Evolutionary conservation across 1,140 invertebrate genomes (phyloP), one percentile per base, ranked within the genome.

Genomic region (Amyelois transitella): DNA sequence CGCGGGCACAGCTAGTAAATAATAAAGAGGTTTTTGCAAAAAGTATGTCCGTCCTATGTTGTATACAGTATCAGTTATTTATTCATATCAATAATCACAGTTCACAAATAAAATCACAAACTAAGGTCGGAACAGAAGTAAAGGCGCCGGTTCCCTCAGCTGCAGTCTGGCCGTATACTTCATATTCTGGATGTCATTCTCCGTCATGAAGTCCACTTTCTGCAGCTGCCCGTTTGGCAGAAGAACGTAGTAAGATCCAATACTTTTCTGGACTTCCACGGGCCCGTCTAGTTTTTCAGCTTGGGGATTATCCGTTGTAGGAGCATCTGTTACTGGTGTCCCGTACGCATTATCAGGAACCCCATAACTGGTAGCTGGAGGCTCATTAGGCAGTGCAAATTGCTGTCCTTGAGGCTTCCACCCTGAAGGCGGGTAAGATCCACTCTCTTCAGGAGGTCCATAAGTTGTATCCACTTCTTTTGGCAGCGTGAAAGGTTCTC

Each of bases 131-230:
- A 84, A 75, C 0, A 84, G 56, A 25, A 72, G 71, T 17, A 86
- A 52, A 0, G 81, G 78, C 0, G 76, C 81, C 5, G 72, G 73
- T 10, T 80, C 68, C 12, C 71, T 59, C 0, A 79, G 49, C 45
- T 82, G 72, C 24, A 86, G 48, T 18, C 69, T 67, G 0, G 78
- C 82, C 0, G 73, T 74, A n/a, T 83, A 75, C 52, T 69, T 80
- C 85, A 85, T 81, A 21, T 83, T 86, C 60, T 81, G 78, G 6
- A 83, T 51, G 53, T 85, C 82, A 62, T 75, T 81, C 51, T 81
- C 74, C 0, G 80, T 81, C 43, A 75, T 54, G 48, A 79, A 81
- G 52, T 77, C 66, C 19, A 86, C 75, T 50, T 64, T 73, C 51
- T 85, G 82, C 24, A 88, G 52, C 57, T 76, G 63, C 2, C 82